Conservation (phyloP, 2,113 vertebrate genomes). For the Trachemys scripta region DNA sequence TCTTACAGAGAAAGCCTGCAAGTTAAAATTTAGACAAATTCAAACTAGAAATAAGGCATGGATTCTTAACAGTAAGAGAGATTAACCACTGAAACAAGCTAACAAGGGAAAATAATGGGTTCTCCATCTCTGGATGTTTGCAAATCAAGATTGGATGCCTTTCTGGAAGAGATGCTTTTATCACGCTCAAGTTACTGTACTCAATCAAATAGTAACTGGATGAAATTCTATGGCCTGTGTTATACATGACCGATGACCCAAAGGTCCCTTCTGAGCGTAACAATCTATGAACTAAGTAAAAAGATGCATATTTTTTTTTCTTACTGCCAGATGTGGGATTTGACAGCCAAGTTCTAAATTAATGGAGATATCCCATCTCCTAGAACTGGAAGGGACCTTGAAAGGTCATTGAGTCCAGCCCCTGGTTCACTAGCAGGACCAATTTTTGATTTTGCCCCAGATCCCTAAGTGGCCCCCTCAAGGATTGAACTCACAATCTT, state of each 20-base stretch:
- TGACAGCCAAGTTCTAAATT: too few relatives aligned
- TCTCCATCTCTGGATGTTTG: background rate
- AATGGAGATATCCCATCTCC: too few relatives aligned
- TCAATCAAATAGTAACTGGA: background rate
- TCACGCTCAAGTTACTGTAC: background rate
- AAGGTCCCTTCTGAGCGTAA: background rate
- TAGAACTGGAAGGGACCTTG: too few relatives aligned
- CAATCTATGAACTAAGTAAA: too few relatives aligned
- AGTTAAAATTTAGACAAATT: rapidly evolving
- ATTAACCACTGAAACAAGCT: background rate
- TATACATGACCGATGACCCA: background rate
- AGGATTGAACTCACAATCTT: too few relatives aligned
- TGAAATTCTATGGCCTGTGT: background rate
- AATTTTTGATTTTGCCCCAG: too few relatives aligned
- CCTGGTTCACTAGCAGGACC: too few relatives aligned
- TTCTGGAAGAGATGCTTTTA: background rate
- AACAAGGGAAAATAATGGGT: background rate
- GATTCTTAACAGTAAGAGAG: background rate
- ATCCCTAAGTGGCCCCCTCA: too few relatives aligned
- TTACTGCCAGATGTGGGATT: too few relatives aligned
- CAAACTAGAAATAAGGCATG: background rate
- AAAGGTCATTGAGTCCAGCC: too few relatives aligned
- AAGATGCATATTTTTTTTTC: too few relatives aligned
- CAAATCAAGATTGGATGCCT: background rate
- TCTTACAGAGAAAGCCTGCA: background rate